phyloP scores from a whole-genome alignment of 2,797 vertebrate genomes.

The Phoeniculus purpureus region DNA sequence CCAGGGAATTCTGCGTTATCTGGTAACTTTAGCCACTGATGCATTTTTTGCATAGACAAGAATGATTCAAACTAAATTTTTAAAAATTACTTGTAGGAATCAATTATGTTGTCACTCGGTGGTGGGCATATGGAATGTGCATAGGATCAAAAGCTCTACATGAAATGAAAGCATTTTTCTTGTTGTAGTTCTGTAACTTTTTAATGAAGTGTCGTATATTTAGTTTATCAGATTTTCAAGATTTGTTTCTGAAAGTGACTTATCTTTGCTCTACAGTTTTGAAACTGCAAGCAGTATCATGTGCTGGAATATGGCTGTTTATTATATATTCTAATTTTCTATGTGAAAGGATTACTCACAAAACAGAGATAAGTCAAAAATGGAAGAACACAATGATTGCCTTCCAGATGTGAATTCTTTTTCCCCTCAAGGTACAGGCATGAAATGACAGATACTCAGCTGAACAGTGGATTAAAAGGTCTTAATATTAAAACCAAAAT shows the following conservation, averaged over 20 bases:
- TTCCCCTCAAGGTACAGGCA: neutral
- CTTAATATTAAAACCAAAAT: constrained; percentile 64
- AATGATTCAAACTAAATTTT: neutral
- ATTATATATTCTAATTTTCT: constrained; percentile 62
- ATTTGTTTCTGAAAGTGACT: constrained; percentile 19
- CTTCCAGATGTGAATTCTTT: constrained; percentile 59
- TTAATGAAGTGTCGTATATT: neutral
- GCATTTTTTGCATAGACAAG: neutral
- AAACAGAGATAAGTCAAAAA: constrained; percentile 44
- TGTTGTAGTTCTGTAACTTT: neutral
- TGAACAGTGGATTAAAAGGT: constrained; percentile 56
- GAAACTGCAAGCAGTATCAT: neutral
- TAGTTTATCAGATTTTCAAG: neutral
- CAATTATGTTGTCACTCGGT: neutral
- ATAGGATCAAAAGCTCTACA: neutral
- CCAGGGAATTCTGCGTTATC: neutral
- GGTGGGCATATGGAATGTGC: neutral
- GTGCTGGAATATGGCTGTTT: constrained; percentile 16
- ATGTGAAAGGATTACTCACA: constrained; percentile 55
- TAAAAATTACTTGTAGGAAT: neutral
- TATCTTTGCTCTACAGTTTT: constrained; percentile 19
- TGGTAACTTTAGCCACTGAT: neutral
- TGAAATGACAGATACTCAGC: constrained; percentile 37
- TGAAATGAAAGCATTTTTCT: neutral
- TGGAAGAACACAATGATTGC: constrained; percentile 21